A percentile compares a stretch with the other conserved stretches of the same genome.
phyloP scores from a whole-genome alignment of 2,797 vertebrate genomes.

The Danio choprae region DNA sequence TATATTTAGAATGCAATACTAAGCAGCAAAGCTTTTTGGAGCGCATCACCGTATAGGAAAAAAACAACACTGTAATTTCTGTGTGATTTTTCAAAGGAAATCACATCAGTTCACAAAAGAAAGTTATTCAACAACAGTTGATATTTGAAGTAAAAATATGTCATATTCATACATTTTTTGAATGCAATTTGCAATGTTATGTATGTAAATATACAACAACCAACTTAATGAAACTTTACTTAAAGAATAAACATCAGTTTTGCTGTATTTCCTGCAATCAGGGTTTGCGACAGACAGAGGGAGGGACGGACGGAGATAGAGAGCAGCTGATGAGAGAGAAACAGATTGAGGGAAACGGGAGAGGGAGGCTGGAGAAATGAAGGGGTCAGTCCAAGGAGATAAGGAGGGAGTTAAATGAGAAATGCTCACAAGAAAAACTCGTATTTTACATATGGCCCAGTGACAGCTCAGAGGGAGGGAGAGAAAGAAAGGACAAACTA shows the following conservation, averaged over 20 bases:
- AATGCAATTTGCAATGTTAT: no score
- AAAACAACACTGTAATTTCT: no score
- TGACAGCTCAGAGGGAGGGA: conserved; percentile 40
- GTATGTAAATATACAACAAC: background rate
- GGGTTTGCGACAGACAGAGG: background rate
- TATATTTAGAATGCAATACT: no score
- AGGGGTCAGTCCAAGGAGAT: conserved; percentile 72
- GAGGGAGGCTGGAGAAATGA: conserved; percentile 47
- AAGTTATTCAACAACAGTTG: no score
- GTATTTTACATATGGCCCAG: conserved; percentile 75
- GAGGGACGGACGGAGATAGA: background rate
- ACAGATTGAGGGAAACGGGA: conserved; percentile 17
- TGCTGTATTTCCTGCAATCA: conserved; percentile 7
- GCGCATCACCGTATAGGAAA: no score
- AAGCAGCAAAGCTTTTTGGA: no score
- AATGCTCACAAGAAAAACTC: conserved; percentile 73
- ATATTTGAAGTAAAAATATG: no score
- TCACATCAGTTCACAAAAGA: no score
- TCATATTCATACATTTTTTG: no score
- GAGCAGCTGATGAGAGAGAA: conserved; percentile 6
- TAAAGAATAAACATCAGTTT: background rate
- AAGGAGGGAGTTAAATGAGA: conserved; percentile 72
- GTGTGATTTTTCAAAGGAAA: no score
- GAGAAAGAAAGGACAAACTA: conserved; percentile 38
- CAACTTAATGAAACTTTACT: background rate